Evolutionary conservation across 2,113 vertebrate genomes (phyloP).

Genomic region (Nycticryphes semicollaris): DNA sequence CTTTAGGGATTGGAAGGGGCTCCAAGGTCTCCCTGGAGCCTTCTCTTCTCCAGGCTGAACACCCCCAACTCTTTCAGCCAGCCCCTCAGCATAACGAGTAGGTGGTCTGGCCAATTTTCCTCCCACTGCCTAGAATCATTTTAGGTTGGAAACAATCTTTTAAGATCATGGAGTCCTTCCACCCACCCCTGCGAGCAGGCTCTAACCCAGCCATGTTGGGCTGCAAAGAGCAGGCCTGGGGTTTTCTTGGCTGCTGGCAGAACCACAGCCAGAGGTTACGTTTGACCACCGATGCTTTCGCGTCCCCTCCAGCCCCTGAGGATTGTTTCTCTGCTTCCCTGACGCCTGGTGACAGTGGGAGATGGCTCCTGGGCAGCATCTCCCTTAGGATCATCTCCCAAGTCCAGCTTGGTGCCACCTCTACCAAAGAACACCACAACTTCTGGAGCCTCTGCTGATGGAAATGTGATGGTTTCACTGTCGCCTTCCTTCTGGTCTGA

Average conservation of each 20-base stretch:
- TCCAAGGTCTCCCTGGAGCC: not conserved
- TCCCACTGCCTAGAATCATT: not conserved
- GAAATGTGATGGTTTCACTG: not conserved
- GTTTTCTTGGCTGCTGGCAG: not conserved
- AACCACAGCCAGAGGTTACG: too few species aligned
- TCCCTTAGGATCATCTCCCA: not conserved
- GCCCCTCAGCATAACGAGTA: fast-evolving
- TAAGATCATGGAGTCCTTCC: not conserved
- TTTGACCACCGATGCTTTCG: not conserved
- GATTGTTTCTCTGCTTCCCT: not conserved
- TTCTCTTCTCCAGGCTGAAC: not conserved
- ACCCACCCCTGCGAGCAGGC: not conserved
- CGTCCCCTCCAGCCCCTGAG: fast-evolving
- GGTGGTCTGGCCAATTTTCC: not conserved
- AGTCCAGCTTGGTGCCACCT: not conserved
- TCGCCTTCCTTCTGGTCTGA: fast-evolving
- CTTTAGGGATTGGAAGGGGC: not conserved
- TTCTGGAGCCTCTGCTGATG: not conserved
- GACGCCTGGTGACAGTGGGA: not conserved
- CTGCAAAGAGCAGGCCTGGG: not conserved
- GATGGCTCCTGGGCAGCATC: not conserved
- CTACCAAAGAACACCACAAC: not conserved
- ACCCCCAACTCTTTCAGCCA: not conserved
- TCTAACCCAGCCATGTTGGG: fast-evolving
- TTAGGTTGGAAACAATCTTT: not conserved